phyloP scores from a whole-genome alignment of 2,113 vertebrate species.

The Myrmophylax atrothorax region DNA sequence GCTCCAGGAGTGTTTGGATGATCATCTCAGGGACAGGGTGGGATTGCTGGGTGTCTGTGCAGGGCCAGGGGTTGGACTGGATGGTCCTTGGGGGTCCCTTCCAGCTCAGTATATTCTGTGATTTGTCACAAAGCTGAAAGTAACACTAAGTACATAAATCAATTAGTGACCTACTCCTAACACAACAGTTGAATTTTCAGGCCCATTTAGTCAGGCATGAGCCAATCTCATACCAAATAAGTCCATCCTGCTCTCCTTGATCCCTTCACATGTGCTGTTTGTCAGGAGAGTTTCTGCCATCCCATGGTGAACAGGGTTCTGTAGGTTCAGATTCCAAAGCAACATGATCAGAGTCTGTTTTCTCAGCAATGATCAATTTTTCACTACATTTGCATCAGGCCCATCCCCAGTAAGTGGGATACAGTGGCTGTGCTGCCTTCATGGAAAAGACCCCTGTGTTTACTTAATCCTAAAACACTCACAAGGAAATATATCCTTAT shows the following conservation, averaged over 20 bases:
- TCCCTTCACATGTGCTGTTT: neutral
- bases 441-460: neutral
- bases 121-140: neutral
- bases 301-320: rapidly evolving
- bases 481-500: rapidly evolving
- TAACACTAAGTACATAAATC: neutral
- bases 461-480: neutral
- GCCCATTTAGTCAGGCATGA: neutral
- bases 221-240: neutral
- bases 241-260: neutral
- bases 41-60: neutral
- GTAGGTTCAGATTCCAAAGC: neutral
- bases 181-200: neutral
- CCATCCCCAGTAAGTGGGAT: neutral
- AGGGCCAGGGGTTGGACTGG: rapidly evolving
- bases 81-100: neutral
- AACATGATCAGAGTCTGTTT: neutral
- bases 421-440: neutral
- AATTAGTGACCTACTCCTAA: neutral
- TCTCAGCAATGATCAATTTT: neutral
- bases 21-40: neutral
- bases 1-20: neutral
- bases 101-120: neutral
- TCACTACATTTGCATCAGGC: neutral
- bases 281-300: neutral